Evolutionary conservation across 2,113 vertebrate genomes (phyloP), one percentile per base, ranked within the genome.

Genomic region (Cygnus atratus): DNA sequence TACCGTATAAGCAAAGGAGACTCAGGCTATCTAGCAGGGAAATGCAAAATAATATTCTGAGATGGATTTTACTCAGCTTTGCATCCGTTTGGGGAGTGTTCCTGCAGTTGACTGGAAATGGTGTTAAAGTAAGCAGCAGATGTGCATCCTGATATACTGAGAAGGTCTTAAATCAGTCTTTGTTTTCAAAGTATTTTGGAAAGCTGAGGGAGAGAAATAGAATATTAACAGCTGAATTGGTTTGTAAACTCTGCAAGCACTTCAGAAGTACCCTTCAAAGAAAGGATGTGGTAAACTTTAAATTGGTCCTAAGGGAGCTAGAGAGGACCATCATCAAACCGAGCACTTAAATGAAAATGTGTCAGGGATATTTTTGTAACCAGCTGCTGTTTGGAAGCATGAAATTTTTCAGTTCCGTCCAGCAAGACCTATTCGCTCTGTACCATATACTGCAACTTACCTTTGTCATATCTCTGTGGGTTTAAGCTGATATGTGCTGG

Each of bases 221-320:
- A 90, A 90, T 78, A 81, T 84, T 86, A 94, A 78, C 68, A 67
- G 15, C 37, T 26, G 29, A 86, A 81, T n/a, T 1, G 0, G n/a
- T 63, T 86, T 28, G 72, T 77, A 92, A 86, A 68, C n/a, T 62
- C 71, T 35, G 48, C 31, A 71, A 92, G 39, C 59, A 63, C 58
- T 90, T 95, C 52, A 59, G 48, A 90, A 88, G 52, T 66, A 78
- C 20, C 50, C 37, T 95, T 84, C 46, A 84, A 88, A 88, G 61
- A 54, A 83, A 95, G 67, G n/a, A 81, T 72, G 33, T 15, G 46
- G 68, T 82, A 88, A 88, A 92, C 52, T 91, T 90, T 79, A 93
- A 89, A 88, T 72, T 92, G 80, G 66, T 55, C 77, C 57, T 85
- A 11, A 50, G 88, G 82, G 77, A 96, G 65, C 61, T 76, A 11